phyloP scores from a whole-genome alignment of 2,113 vertebrate genomes.

The Pan troglodytes region DNA sequence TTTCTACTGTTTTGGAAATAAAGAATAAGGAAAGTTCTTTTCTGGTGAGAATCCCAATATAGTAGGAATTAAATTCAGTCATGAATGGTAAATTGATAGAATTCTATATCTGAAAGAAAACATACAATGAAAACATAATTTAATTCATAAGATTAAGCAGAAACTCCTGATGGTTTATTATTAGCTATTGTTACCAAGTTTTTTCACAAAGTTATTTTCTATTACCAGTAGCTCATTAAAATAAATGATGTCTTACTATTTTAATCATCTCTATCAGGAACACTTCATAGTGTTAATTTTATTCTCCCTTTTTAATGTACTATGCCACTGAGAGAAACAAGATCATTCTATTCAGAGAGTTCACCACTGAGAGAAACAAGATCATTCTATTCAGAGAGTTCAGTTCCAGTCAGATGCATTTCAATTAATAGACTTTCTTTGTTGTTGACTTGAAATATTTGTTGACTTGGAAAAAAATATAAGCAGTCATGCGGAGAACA shows the following conservation, averaged over 20 bases:
- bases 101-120: slow-evolving; percentile 16
- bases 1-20: neutral
- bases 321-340: neutral
- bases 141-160: neutral
- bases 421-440: neutral
- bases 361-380: neutral
- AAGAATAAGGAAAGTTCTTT: neutral
- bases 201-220: slow-evolving; percentile 29
- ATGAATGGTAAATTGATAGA: neutral
- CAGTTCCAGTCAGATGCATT: slow-evolving; percentile 10
- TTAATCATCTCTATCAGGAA: neutral
- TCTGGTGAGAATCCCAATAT: neutral
- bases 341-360: neutral
- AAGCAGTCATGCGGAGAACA: neutral
- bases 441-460: slow-evolving; percentile 50
- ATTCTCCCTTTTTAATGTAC: neutral
- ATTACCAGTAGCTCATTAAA: slow-evolving; percentile 9
- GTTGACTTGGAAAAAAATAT: slow-evolving; percentile 18
- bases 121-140: neutral
- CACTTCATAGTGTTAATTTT: slow-evolving; percentile 13
- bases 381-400: slow-evolving; percentile 6
- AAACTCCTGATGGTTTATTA: neutral
- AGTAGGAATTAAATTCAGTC: slow-evolving; percentile 20
- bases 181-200: neutral
- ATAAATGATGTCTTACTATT: neutral